A percentile compares a stretch with the other conserved stretches of the same genome.
phyloP scores from a whole-genome alignment of 2,797 vertebrate genomes.

The Ctenopoma multispine region DNA sequence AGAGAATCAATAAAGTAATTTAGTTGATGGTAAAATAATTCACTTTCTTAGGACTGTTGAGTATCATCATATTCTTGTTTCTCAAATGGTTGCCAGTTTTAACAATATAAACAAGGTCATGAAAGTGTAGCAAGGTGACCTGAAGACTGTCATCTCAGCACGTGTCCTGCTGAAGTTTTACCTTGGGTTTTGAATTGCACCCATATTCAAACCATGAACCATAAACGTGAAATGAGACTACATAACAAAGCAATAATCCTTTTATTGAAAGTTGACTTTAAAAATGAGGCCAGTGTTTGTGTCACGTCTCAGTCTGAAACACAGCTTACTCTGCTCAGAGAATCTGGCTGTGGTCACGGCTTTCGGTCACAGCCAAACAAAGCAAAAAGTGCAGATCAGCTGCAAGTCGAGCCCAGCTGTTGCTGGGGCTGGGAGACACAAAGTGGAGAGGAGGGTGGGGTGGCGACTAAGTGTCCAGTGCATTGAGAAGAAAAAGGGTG shows the following conservation, averaged over 20 bases:
- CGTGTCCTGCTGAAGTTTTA: not conserved
- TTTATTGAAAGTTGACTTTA: constrained; percentile 7
- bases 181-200: not conserved
- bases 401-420: constrained; percentile 81
- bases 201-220: not conserved
- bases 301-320: constrained; percentile 5
- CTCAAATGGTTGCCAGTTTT: not conserved
- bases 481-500: constrained; percentile 32
- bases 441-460: constrained; percentile 45
- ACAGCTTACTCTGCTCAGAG: constrained; percentile 3
- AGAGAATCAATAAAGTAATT: constrained; percentile 48
- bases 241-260: constrained; percentile 10
- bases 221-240: not conserved
- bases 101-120: not conserved
- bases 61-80: constrained; percentile 15
- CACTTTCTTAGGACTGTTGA: constrained; percentile 11
- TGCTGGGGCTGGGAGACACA: constrained; percentile 50
- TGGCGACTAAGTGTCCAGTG: constrained; percentile 56
- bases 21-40: constrained; percentile 30
- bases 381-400: constrained; percentile 74
- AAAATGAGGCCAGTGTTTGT: constrained; percentile 1
- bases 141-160: not conserved
- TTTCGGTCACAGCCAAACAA: constrained; percentile 46
- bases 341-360: too few relatives aligned
- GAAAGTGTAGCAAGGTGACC: not conserved